Conservation (phyloP, 2,888 invertebrate species). For the Acleris holmiana region DNA sequence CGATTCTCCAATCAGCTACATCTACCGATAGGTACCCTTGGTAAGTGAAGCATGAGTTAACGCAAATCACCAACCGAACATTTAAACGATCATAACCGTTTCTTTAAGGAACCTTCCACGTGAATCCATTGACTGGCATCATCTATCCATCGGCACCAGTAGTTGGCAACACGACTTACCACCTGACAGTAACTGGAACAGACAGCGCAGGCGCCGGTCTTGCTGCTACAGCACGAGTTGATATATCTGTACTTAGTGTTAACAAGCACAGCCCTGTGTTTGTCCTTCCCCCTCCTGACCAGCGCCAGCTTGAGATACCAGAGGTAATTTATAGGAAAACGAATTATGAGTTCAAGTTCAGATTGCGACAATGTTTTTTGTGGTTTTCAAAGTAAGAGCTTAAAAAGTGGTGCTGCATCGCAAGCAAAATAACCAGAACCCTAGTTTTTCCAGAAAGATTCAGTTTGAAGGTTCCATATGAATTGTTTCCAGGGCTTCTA, state of each 20-base stretch:
- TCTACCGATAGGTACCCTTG: no score
- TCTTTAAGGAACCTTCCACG: slow-evolving; percentile 87
- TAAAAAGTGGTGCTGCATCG: no score
- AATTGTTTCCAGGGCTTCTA: no score
- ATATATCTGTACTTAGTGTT: slow-evolving; percentile 90
- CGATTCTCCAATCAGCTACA: no score
- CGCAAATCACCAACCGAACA: not conserved
- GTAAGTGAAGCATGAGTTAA: no score
- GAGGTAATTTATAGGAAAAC: slow-evolving; percentile 86
- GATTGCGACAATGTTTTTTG: no score
- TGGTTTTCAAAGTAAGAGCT: no score
- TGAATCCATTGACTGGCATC: slow-evolving; percentile 91
- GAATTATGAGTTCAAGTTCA: no score
- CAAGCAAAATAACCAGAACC: no score
- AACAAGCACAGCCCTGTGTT: slow-evolving; percentile 93
- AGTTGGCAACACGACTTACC: slow-evolving; percentile 81
- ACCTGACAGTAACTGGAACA: slow-evolving; percentile 89
- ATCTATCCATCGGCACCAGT: slow-evolving; percentile 91
- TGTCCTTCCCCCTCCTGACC: slow-evolving; percentile 89
- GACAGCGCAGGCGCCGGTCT: slow-evolving; percentile 89
- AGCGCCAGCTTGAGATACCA: slow-evolving; percentile 91
- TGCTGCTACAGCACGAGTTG: slow-evolving; percentile 88
- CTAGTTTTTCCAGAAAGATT: no score
- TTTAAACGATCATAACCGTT: not conserved
- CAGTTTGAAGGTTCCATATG: no score